A percentile compares a stretch with the other conserved stretches of the same genome.
These are phyloP conservation scores for Tenebrio molitor DNA, from an alignment of 1,140 invertebrate species.

Conservation along the genomic window DNA sequence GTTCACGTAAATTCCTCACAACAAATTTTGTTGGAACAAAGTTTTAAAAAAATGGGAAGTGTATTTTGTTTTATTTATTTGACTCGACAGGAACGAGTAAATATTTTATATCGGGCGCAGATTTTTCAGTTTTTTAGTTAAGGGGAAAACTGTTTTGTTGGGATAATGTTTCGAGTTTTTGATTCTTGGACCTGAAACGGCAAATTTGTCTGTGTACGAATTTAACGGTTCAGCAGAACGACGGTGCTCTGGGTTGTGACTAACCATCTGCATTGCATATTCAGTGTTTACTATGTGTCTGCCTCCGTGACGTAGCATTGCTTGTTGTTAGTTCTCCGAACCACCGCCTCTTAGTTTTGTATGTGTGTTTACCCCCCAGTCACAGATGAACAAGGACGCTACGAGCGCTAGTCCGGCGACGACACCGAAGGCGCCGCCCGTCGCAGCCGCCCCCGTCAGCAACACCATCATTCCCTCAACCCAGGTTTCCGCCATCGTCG, in stretches of 20 bases:
- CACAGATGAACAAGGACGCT: slow-evolving; percentile 74
- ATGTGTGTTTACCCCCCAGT: slow-evolving; percentile 56
- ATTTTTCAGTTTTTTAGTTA: no score
- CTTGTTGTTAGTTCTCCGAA: slow-evolving; percentile 7
- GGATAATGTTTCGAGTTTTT: no score
- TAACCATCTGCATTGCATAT: slow-evolving; percentile 49
- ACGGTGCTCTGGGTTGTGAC: slow-evolving; percentile 47
- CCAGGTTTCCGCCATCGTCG: slow-evolving; percentile 47
- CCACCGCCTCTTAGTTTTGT: slow-evolving; percentile 43
- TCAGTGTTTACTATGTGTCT: slow-evolving; percentile 44
- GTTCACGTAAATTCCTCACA: no score
- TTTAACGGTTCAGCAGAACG: slow-evolving; percentile 1
- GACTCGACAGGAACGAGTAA: no score
- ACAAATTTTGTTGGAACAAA: no score
- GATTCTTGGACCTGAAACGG: no score
- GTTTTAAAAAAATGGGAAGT: no score
- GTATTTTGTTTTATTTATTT: no score
- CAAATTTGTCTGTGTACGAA: no score
- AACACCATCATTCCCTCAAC: slow-evolving; percentile 44
- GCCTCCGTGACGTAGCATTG: slow-evolving; percentile 21
- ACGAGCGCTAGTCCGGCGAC: slow-evolving; percentile 47
- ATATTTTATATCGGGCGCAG: no score
- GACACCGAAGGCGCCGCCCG: slow-evolving; percentile 44
- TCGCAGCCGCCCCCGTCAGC: slow-evolving; percentile 53
- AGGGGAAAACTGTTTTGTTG: no score